Conservation (phyloP, 2,113 vertebrate genomes). For the Stigmatopora nigra region DNA sequence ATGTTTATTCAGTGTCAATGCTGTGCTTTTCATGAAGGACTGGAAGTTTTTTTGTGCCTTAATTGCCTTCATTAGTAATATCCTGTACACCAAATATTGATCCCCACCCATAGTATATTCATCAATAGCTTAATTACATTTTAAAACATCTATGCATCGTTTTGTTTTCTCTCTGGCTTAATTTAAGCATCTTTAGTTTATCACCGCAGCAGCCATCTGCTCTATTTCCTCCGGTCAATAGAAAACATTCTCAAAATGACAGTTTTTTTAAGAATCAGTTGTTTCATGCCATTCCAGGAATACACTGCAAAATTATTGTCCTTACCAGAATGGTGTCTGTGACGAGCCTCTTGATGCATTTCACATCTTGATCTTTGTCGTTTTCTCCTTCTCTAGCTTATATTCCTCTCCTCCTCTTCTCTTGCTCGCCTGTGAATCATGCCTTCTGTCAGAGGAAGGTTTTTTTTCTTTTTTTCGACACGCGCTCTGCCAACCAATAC, state of each 20-base stretch:
- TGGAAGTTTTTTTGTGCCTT: constrained; percentile 5
- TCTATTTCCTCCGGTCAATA: constrained; percentile 46
- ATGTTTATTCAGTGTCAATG: not conserved
- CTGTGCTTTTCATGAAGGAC: not conserved
- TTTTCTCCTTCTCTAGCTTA: constrained; percentile 29
- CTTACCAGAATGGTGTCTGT: constrained; percentile 51
- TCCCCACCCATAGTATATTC: constrained; percentile 11
- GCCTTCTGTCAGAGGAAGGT: constrained; percentile 64
- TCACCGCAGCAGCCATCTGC: constrained; percentile 48
- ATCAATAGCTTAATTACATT: not conserved
- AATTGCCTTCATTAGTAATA: constrained; percentile 29
- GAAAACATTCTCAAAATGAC: constrained; percentile 48
- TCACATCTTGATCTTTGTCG: constrained; percentile 35
- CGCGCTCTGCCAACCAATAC: constrained; percentile 64
- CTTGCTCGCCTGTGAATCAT: constrained; percentile 60
- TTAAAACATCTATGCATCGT: not conserved
- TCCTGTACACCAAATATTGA: constrained; percentile 7
- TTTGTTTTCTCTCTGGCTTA: constrained; percentile 24
- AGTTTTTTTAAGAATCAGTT: constrained; percentile 38
- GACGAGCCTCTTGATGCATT: constrained; percentile 27
- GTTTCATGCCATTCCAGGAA: constrained; percentile 35
- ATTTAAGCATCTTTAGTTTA: constrained; percentile 32
- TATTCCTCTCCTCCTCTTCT: constrained; percentile 26
- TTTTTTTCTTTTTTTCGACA: constrained; percentile 49
- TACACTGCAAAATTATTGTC: constrained; percentile 45